Conservation (phyloP, 1,140 invertebrate genomes). For the Grapholita molesta region DNA sequence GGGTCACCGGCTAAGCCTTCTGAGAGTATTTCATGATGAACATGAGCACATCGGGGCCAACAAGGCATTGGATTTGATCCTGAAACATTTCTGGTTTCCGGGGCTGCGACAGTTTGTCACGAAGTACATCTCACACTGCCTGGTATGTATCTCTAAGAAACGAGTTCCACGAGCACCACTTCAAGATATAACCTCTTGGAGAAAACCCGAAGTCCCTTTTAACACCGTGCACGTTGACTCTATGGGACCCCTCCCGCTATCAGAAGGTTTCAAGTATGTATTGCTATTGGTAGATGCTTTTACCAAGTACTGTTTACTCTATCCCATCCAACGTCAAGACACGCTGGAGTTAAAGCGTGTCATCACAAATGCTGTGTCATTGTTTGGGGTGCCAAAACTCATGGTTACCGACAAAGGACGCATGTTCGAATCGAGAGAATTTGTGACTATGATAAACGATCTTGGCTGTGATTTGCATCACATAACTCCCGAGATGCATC, state of each 20-base stretch:
- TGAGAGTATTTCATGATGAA: too few species aligned
- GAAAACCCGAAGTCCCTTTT: constrained; percentile 20
- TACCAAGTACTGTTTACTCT: constrained; percentile 7
- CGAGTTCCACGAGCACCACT: too few species aligned
- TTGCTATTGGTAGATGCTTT: constrained; percentile 26
- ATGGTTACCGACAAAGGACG: constrained; percentile 26
- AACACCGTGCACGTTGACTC: constrained; percentile 30
- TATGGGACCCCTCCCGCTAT: constrained; percentile 25
- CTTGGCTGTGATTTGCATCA: constrained; percentile 21
- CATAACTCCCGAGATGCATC: constrained; percentile 29
- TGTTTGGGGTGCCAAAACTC: constrained; percentile 25
- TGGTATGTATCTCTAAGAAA: constrained; percentile 30
- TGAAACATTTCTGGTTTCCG: too few species aligned
- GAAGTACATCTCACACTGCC: constrained; percentile 21
- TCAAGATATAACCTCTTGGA: too few species aligned
- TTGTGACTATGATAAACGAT: constrained; percentile 19
- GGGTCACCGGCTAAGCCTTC: too few species aligned
- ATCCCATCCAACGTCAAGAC: background rate
- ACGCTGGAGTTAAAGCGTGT: too few species aligned
- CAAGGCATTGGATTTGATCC: background rate
- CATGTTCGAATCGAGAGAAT: constrained; percentile 27
- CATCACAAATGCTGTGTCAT: too few species aligned
- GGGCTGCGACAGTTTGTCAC: constrained; percentile 21
- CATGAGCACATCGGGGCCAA: background rate
- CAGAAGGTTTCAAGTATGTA: constrained; percentile 16